These are phyloP conservation scores for Dinomys branickii DNA, from an alignment of 2,113 vertebrate genomes.

Conservation along the genomic window DNA sequence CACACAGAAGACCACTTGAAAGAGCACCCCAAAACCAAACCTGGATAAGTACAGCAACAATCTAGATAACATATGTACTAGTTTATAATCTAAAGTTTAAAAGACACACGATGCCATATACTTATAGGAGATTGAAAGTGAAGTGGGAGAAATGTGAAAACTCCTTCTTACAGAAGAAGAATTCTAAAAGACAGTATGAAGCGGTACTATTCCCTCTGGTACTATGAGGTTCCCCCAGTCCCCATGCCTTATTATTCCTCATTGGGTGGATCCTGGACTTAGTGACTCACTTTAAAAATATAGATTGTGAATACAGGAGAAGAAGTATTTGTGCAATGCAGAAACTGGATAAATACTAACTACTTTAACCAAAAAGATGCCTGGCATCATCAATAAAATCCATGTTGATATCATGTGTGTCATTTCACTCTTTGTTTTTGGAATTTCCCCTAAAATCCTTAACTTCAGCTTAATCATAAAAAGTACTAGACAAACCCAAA, in stretches of 20 bases:
- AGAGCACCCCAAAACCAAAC: background rate
- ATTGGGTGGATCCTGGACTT: background rate
- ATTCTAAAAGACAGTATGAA: background rate
- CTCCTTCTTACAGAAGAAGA: background rate
- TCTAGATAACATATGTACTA: background rate
- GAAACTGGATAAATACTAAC: background rate
- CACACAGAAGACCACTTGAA: background rate
- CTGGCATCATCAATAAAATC: background rate
- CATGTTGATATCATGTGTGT: background rate
- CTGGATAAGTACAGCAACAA: background rate
- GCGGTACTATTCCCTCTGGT: background rate
- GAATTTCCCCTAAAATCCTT: background rate
- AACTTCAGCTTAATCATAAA: background rate
- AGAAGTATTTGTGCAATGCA: background rate
- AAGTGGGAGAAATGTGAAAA: background rate
- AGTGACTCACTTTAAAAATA: background rate
- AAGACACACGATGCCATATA: background rate
- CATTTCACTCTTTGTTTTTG: background rate
- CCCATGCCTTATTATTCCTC: fast-evolving
- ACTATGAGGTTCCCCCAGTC: background rate
- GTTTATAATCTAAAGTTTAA: background rate
- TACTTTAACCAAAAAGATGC: background rate
- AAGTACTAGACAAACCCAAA: background rate
- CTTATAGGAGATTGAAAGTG: background rate
- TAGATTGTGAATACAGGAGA: too few species aligned